phyloP scores from a whole-genome alignment of 2,888 invertebrate species.

The Mimachlamys varia region DNA sequence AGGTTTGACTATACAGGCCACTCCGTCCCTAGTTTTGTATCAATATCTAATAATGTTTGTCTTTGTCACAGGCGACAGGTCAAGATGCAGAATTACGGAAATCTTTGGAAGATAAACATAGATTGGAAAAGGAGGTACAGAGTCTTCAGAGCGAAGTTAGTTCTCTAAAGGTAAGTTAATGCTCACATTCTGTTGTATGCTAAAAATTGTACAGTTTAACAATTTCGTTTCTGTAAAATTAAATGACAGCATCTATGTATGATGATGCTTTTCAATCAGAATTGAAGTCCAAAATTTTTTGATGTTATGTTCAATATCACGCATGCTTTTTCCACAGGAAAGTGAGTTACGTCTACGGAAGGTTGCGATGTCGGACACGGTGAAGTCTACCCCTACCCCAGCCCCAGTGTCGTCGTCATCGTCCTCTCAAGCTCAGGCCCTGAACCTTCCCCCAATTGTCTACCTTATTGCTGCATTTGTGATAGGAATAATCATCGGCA shows the following conservation, averaged over 20 bases:
- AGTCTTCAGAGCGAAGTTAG: conserved; percentile 92
- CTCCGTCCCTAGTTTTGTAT: too few species aligned
- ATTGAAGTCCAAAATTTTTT: too few species aligned
- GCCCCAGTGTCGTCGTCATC: conserved; percentile 19
- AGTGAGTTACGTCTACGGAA: conserved; percentile 77
- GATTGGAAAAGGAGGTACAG: conserved; percentile 87
- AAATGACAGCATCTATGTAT: background rate
- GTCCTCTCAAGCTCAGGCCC: conserved; percentile 40
- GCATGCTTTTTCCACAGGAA: conserved; percentile 66
- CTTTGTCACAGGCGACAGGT: conserved; percentile 44
- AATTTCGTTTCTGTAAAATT: background rate
- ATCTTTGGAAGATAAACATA: conserved; percentile 88
- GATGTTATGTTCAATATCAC: background rate
- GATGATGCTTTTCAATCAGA: too few species aligned
- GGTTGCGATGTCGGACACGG: conserved; percentile 77
- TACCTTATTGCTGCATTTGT: conserved; percentile 49
- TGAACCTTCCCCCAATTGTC: conserved; percentile 49
- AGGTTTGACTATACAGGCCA: too few species aligned
- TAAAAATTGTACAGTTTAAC: background rate
- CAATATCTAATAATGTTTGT: too few species aligned
- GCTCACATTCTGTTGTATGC: background rate
- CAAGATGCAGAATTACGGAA: conserved; percentile 49
- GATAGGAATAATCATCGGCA: conserved; percentile 53
- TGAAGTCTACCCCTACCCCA: conserved; percentile 69
- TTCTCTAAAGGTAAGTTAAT: conserved; percentile 88